Evolutionary conservation across 2,888 invertebrate genomes (phyloP).

Genomic region (Drosophila paramelanica): DNA sequence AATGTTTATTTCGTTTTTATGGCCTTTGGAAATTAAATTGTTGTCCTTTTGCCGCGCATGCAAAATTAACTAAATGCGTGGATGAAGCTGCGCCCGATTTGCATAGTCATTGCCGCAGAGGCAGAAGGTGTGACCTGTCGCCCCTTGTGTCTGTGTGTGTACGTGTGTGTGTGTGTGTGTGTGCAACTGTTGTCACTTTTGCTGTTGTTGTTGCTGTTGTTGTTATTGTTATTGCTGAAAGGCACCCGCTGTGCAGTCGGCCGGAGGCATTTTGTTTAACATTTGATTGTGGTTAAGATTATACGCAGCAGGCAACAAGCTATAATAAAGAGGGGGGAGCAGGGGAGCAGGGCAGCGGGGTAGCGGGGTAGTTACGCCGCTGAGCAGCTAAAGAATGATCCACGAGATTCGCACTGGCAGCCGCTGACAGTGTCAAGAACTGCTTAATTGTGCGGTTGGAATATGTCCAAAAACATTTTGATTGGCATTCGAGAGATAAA

Average conservation of each 20-base stretch:
- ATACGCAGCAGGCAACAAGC: conserved; percentile 50
- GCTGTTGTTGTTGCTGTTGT: conserved; percentile 18
- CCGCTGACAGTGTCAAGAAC: conserved; percentile 16
- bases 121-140: conserved; percentile 67
- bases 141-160: conserved; percentile 23
- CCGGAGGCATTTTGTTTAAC: conserved; percentile 72
- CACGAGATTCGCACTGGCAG: conserved; percentile 17
- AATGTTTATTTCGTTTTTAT: conserved; percentile 75
- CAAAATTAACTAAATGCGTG: conserved; percentile 68
- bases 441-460: conserved; percentile 4
- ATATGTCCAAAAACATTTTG: background rate
- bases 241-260: conserved; percentile 52
- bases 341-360: background rate
- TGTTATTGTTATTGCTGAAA: conserved; percentile 52
- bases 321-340: conserved; percentile 10
- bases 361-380: background rate
- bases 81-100: conserved; percentile 42
- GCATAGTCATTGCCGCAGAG: conserved; percentile 58
- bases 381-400: conserved; percentile 2
- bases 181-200: conserved; percentile 22
- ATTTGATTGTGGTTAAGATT: conserved; percentile 74
- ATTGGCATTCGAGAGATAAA: background rate
- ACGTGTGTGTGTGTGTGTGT: conserved; percentile 10
- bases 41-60: conserved; percentile 64
- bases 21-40: conserved; percentile 78